Percentiles rank a stretch among this genome's conserved stretches.
These are phyloP conservation scores for Ursus arctos DNA, from an alignment of 2,113 vertebrate species.

Conservation along the genomic window DNA sequence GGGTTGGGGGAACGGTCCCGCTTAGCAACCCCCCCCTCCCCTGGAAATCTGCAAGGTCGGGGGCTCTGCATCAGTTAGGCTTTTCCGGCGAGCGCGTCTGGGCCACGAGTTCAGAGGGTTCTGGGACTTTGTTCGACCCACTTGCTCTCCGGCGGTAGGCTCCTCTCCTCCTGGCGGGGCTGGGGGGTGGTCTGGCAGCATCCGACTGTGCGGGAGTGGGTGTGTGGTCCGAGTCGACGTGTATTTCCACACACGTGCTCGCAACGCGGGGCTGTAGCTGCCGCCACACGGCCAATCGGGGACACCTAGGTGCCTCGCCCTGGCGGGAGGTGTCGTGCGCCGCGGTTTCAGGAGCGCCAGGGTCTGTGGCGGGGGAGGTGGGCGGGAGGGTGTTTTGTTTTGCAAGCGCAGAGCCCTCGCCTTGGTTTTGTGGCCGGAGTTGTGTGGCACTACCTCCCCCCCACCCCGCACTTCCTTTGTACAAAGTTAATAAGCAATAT, in stretches of 20 bases:
- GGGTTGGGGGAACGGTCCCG: not conserved
- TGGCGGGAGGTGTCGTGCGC: not conserved
- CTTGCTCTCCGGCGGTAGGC: rapidly evolving
- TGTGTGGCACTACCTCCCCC: not conserved
- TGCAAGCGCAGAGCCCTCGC: constrained; percentile 7
- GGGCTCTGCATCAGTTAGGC: not conserved
- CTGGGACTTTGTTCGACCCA: not conserved
- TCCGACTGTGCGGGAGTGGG: not conserved
- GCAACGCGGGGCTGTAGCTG: not conserved
- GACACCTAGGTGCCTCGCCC: not conserved
- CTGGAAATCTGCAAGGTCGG: not conserved
- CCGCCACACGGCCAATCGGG: not conserved
- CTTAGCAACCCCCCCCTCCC: not conserved
- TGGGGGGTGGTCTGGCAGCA: not conserved
- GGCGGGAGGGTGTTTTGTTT: constrained; percentile 4
- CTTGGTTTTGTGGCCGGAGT: not conserved
- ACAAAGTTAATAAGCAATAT: constrained; percentile 46
- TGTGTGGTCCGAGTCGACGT: not conserved
- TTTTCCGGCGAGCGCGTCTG: not conserved
- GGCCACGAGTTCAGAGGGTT: not conserved
- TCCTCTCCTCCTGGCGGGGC: not conserved
- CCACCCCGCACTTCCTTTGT: constrained; percentile 49
- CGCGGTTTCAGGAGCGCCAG: not conserved
- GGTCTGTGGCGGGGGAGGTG: not conserved
- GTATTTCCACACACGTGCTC: constrained; percentile 59